A percentile compares a stretch with the other conserved stretches of the same genome.
These are phyloP conservation scores for Chlorops oryzae DNA, from an alignment of 1,140 invertebrate genomes.

Conservation along the genomic window DNA sequence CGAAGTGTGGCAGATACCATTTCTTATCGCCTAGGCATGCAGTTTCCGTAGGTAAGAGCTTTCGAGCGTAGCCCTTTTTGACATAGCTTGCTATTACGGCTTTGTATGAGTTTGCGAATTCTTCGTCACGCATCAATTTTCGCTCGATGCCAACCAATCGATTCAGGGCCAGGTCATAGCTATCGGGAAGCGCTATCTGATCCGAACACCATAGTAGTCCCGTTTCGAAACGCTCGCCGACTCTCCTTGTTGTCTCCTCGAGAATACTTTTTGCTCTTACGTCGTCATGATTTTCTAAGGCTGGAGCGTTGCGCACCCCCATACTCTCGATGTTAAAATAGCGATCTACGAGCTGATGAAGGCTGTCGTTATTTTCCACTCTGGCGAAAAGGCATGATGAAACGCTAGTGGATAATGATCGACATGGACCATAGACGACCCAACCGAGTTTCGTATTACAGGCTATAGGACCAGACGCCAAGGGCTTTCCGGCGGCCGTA, in stretches of 20 bases:
- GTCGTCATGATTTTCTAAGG: neutral
- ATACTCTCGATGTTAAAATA: neutral
- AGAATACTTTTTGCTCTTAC: neutral
- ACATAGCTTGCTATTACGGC: neutral
- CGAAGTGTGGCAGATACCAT: too few relatives aligned
- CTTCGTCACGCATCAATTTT: neutral
- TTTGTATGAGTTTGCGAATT: neutral
- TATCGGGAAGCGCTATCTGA: constrained; percentile 12
- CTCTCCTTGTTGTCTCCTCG: neutral
- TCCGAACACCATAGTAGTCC: constrained; percentile 6
- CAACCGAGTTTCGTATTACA: too few relatives aligned
- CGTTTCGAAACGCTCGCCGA: neutral
- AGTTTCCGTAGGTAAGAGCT: too few relatives aligned
- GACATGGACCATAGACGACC: too few relatives aligned
- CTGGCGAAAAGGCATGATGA: too few relatives aligned
- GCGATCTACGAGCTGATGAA: neutral
- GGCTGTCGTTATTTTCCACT: too few relatives aligned
- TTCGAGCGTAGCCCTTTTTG: neutral
- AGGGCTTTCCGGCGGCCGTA: too few relatives aligned
- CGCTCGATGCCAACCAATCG: constrained; percentile 3
- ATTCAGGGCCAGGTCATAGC: constrained; percentile 9
- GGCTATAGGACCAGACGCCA: too few relatives aligned
- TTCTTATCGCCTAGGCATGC: too few relatives aligned
- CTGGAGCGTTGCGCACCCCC: neutral
- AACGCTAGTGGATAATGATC: too few relatives aligned